Evolutionary conservation across 2,113 vertebrate genomes (phyloP).

Genomic region (Phylloscopus trochilus): DNA sequence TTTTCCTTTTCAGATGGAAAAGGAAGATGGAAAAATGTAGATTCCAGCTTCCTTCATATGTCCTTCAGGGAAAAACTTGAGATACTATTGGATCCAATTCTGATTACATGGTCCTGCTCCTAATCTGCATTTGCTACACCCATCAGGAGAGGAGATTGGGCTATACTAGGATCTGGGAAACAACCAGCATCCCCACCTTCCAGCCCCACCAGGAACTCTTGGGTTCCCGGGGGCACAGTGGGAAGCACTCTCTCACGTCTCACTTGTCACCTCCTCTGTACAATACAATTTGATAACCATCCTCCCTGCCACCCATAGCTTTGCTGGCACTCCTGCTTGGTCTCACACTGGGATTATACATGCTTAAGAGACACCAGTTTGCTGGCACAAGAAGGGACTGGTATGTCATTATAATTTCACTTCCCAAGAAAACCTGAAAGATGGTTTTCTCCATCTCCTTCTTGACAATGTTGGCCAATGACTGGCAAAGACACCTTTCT

Average conservation of each 20-base stretch:
- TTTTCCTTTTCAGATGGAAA: background rate
- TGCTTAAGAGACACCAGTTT: background rate
- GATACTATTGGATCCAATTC: background rate
- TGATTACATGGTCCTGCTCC: background rate
- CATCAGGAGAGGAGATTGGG: background rate
- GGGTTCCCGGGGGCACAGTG: background rate
- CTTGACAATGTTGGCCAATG: rapidly evolving
- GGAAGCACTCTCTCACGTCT: background rate
- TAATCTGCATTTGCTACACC: background rate
- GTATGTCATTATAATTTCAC: background rate
- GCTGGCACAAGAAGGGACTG: background rate
- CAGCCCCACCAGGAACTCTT: background rate
- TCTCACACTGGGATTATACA: background rate
- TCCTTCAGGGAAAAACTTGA: background rate
- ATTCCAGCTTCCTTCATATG: background rate
- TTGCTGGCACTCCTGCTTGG: background rate
- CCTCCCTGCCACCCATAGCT: background rate
- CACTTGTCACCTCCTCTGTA: background rate
- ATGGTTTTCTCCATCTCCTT: background rate
- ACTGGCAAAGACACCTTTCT: background rate
- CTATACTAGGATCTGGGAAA: background rate
- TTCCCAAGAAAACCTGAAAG: background rate
- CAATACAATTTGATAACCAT: background rate
- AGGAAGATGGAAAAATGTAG: background rate
- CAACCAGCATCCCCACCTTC: background rate